A percentile compares a stretch with the other conserved stretches of the same genome.
phyloP scores from a whole-genome alignment of 92 coral and sea anemone species.

The Montipora capitata region DNA sequence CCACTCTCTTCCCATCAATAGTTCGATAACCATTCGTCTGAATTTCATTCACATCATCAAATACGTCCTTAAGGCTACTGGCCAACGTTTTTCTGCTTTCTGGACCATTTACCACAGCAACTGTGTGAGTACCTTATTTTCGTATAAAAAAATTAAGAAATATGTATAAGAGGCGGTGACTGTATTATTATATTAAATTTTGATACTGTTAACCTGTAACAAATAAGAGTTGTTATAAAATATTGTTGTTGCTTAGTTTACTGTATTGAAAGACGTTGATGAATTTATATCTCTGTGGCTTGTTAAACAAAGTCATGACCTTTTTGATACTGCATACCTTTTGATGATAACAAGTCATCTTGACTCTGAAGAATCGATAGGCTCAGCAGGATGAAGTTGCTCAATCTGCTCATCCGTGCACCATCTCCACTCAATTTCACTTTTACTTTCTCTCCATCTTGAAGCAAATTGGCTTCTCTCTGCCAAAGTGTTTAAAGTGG shows the following conservation, averaged over 20 bases:
- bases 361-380: constrained; percentile 19
- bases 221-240: too few species aligned
- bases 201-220: too few species aligned
- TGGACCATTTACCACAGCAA: constrained; percentile 76
- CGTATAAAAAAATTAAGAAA: neutral
- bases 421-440: constrained; percentile 70
- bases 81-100: constrained; percentile 43
- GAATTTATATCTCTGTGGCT: constrained; percentile 6
- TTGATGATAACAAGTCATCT: too few species aligned
- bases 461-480: too few species aligned
- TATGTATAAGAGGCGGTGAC: neutral
- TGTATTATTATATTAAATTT: too few species aligned
- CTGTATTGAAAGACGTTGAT: too few species aligned
- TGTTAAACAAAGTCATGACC: too few species aligned
- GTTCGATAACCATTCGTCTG: constrained; percentile 30
- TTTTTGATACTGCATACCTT: too few species aligned
- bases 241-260: too few species aligned
- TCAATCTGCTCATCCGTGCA: constrained; percentile 61
- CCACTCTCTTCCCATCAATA: constrained; percentile 24
- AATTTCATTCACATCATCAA: constrained; percentile 25
- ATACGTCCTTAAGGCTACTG: constrained; percentile 25
- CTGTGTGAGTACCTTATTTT: constrained; percentile 58
- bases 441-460: constrained; percentile 27
- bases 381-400: constrained; percentile 56
- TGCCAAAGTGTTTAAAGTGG: neutral